These are phyloP conservation scores for Lottia scabra DNA, from an alignment of 2,888 invertebrate genomes.

Conservation along the genomic window DNA sequence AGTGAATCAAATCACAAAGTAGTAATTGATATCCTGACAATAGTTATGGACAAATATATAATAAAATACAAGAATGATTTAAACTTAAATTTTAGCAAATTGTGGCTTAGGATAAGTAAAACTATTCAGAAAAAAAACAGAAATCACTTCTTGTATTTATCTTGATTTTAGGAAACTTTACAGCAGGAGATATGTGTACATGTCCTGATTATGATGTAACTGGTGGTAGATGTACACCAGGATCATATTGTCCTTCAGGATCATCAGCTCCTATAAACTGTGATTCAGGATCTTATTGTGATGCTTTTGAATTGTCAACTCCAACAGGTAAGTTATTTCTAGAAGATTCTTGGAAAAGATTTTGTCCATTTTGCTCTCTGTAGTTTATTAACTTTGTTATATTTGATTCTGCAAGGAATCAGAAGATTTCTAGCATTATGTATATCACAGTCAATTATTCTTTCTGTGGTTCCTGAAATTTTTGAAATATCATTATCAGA, in stretches of 20 bases:
- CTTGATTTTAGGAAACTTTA: constrained; percentile 51
- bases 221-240: constrained; percentile 63
- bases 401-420: too few species aligned
- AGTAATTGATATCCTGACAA: background rate
- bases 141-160: too few species aligned
- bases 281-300: constrained; percentile 57
- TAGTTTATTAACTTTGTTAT: too few species aligned
- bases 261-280: constrained; percentile 51
- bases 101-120: too few species aligned
- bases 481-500: too few species aligned
- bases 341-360: too few species aligned
- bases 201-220: constrained; percentile 60
- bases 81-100: background rate
- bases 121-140: too few species aligned
- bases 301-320: constrained; percentile 51
- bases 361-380: too few species aligned
- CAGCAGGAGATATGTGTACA: constrained; percentile 56
- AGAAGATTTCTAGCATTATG: too few species aligned
- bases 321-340: constrained; percentile 51
- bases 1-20: background rate
- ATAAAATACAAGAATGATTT: too few species aligned
- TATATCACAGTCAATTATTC: too few species aligned
- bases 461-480: too few species aligned
- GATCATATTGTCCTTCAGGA: constrained; percentile 61
- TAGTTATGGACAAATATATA: background rate